Evolutionary conservation across 2,888 invertebrate species (phyloP).

Genomic region (Polydrusus cervinus): DNA sequence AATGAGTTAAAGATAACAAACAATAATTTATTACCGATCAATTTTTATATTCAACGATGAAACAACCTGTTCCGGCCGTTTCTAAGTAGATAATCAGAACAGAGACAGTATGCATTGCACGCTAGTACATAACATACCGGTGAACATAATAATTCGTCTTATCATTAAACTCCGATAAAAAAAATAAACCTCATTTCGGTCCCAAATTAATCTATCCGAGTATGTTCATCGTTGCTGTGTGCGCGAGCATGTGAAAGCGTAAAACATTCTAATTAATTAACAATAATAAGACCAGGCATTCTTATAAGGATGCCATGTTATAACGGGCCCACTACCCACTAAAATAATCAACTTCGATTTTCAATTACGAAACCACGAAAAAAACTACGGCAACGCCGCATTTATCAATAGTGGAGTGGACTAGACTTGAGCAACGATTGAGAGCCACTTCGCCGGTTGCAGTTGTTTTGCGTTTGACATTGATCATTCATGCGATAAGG

Average conservation of each 20-base stretch:
- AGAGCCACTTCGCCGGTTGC: constrained; percentile 45
- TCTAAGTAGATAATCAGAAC: too few relatives aligned
- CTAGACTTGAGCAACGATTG: constrained; percentile 44
- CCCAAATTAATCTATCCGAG: too few relatives aligned
- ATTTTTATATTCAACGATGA: too few relatives aligned
- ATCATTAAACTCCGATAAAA: background rate
- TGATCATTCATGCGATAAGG: constrained; percentile 41
- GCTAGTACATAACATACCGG: too few relatives aligned
- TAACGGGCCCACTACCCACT: background rate
- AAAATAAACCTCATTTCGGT: too few relatives aligned
- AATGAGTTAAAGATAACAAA: too few relatives aligned
- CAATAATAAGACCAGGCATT: background rate
- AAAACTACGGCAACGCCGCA: constrained; percentile 32
- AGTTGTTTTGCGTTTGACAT: constrained; percentile 45
- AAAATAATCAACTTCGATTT: background rate
- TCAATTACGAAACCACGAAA: background rate
- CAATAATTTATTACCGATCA: too few relatives aligned
- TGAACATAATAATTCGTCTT: too few relatives aligned
- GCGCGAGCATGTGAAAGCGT: constrained; percentile 5
- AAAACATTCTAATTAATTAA: background rate
- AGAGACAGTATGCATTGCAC: too few relatives aligned
- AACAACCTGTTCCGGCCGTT: too few relatives aligned
- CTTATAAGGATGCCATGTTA: background rate
- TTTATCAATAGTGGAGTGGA: constrained; percentile 30
- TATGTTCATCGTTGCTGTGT: too few relatives aligned